Base-by-base conservation (phyloP, 2,888 invertebrate genomes). In the Auanema sp. region DNA sequence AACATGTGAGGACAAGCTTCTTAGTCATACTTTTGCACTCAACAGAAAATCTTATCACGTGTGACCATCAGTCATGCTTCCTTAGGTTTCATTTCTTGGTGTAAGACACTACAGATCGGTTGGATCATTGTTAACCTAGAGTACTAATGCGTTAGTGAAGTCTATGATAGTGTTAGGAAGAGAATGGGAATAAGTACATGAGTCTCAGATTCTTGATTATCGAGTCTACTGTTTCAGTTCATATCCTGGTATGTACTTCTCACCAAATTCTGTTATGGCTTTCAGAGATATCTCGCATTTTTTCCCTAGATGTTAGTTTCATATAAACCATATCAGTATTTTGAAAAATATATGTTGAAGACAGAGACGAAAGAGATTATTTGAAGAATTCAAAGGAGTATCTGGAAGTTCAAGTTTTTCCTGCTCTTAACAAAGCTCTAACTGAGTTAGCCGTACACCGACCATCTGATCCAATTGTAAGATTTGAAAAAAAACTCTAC, bases 401-500 rank as follows among this genome's bases (percentile, higher is more conserved):
- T 59, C 64, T 72, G 0, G 57, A 58, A 3, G 56, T 60, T 8
- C 62, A 65, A 60, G 68, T 72, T 23, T 65, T 68, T 58, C 72
- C 70, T 0, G 59, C 59, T 42, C 43, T 72, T 14, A 66, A 66
- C 43, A 54, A 66, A 44, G 68, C 56, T 21, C 49, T 72, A 41
- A 68, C 72, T 43, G 65, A 64, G 11, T 55, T 68, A 23, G 69
- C 70, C 1, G 66, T 70, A 16, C 64, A 66, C 40, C 54, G 68
- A 14, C 72, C 72, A 4, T 66, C 64, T 16, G 67, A 72, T 58
- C 72, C 72, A 25, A 64, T 72, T 54, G 72, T 72, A 18, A 33
- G 63, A 69, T 52, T 43, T 33, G 8, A 3, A 33, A 5, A 8
- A 33, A 33, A 33, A 5, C 3, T 33, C 8, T 8, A 33, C 33